Conservation (phyloP, 2,113 vertebrate genomes). For the Callipepla squamata region DNA sequence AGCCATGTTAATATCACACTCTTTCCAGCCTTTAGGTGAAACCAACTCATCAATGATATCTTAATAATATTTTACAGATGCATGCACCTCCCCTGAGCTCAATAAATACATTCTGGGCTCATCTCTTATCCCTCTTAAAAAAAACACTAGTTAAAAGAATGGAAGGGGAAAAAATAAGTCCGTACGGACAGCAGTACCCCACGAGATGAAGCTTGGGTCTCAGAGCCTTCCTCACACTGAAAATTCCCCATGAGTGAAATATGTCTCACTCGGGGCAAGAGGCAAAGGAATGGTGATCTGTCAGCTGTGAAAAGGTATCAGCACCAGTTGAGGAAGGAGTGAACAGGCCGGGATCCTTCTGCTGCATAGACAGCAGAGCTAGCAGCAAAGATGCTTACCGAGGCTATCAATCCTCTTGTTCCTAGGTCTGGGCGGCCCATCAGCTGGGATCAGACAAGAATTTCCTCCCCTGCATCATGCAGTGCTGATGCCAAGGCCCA, state of each 20-base stretch:
- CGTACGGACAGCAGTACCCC: not conserved
- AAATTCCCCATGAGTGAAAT: not conserved
- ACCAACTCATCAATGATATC: slow-evolving; percentile 18
- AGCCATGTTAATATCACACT: not conserved
- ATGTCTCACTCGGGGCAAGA: not conserved
- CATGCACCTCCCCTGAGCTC: not conserved
- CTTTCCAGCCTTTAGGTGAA: slow-evolving; percentile 30
- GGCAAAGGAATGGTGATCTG: slow-evolving; percentile 22
- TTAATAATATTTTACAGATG: slow-evolving; percentile 49
- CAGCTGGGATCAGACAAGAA: slow-evolving; percentile 24
- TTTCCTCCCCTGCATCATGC: not conserved
- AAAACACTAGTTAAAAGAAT: slow-evolving; percentile 28
- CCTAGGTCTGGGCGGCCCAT: not conserved
- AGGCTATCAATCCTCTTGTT: not conserved
- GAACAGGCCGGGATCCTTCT: not conserved
- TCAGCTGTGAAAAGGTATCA: slow-evolving; percentile 55
- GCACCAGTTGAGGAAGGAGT: slow-evolving; percentile 20
- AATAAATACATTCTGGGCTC: slow-evolving; percentile 38
- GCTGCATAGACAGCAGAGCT: not conserved
- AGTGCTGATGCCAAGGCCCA: slow-evolving; percentile 2
- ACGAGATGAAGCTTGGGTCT: not conserved
- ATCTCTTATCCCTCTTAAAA: slow-evolving; percentile 38
- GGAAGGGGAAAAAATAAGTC: not conserved
- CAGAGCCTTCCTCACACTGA: slow-evolving; percentile 43
- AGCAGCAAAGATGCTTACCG: not conserved